phyloP scores from a whole-genome alignment of 1,140 invertebrate genomes.

The Lepidurus apus region DNA sequence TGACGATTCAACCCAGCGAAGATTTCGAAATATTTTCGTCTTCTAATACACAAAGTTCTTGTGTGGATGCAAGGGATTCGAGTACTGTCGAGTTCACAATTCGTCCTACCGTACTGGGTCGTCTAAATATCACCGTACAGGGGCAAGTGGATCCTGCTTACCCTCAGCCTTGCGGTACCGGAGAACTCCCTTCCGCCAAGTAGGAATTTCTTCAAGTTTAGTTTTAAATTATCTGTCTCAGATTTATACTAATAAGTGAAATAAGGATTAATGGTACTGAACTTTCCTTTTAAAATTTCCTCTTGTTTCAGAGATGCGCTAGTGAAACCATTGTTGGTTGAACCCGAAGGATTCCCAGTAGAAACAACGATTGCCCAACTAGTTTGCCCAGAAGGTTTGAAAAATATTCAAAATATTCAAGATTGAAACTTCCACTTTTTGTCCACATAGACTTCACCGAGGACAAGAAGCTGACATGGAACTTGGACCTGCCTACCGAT shows the following conservation, averaged over 20 bases:
- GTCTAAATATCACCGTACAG: conserved; percentile 54
- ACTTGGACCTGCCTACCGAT: conserved; percentile 38
- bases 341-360: conserved; percentile 56
- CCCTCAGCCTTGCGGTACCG: conserved; percentile 48
- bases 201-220: conserved; percentile 32
- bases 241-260: too few relatives aligned
- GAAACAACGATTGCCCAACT: conserved; percentile 54
- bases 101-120: conserved; percentile 49
- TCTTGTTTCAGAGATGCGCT: conserved; percentile 52
- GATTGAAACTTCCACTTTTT: conserved; percentile 4
- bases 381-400: conserved; percentile 47
- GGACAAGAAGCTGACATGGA: conserved; percentile 33
- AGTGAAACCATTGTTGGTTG: conserved; percentile 53
- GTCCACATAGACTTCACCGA: conserved; percentile 35
- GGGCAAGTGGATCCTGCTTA: conserved; percentile 50
- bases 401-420: background rate
- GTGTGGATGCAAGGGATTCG: conserved; percentile 46
- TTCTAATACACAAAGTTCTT: conserved; percentile 37
- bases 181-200: conserved; percentile 47
- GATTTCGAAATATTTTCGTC: conserved; percentile 46
- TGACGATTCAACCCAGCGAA: conserved; percentile 31
- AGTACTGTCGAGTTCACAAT: conserved; percentile 50
- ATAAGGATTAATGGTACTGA: too few relatives aligned
- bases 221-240: background rate
- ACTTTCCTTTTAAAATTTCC: background rate